Base-by-base conservation (phyloP, 2,797 vertebrate genomes). In the Limosa lapponica region DNA sequence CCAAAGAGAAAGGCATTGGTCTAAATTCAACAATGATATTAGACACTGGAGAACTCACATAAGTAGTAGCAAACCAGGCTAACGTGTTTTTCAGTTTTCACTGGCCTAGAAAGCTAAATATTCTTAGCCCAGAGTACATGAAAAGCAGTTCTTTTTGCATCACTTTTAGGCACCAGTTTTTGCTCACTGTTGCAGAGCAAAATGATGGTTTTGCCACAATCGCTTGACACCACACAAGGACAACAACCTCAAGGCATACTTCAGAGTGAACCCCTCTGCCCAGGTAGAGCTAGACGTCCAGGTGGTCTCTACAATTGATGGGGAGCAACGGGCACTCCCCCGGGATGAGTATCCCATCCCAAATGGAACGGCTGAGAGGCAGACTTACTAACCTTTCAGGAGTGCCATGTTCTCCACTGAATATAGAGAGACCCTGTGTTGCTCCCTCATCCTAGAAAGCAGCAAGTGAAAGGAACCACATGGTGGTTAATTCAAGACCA, bases 221-320 rank as follows among this genome's bases (percentile, higher is more conserved):
- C 7, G 0, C 41, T 54, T 61, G 74, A 64, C 0, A 3, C 23
- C 22, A 11, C 32, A 43, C 23, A 61, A 75, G 32, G 49, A 69
- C 14, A 79, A 39, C 22, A 79, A 18, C 8, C 49, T 27, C 15
- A 34, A 11, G 5, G 36, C 8, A 16, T 51, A 20, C 6, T 44
- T 73, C 18, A 64, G 27, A 46, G 16, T 51, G 25, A 41, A 0
- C 0, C 3, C 3, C 4, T 61, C 41, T 73, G 19, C 17, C 19
- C 24, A 82, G 7, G 17, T 3, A 13, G 25, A 82, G 1, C 1
- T 51, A 36, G 28, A 34, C 54, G 32, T 58, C 30, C 46, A 49
- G 41, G 54, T 1, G 28, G 8, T 62, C 14, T 80, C 27, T 55
- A 5, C 8, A 43, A 32, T 8, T 12, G 58, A 4, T 0, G 0